These are phyloP conservation scores for Sitophilus oryzae DNA, from an alignment of 1,140 invertebrate genomes.

Conservation along the genomic window DNA sequence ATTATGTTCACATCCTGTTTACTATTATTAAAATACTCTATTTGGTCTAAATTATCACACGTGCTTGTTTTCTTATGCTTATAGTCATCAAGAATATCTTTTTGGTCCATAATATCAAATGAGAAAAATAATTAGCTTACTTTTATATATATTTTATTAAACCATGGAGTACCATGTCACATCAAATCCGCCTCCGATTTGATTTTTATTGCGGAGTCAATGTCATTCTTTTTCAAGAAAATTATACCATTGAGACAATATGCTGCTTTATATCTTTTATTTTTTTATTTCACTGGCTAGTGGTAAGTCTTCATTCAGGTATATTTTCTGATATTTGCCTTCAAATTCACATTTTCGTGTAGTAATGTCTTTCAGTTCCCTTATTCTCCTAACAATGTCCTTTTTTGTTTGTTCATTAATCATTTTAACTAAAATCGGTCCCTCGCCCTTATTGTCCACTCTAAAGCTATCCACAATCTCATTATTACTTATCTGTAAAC, in stretches of 20 bases:
- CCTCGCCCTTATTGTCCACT: background rate
- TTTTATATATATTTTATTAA: no score
- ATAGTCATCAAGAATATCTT: no score
- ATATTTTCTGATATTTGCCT: constrained; percentile 9
- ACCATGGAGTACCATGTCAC: no score
- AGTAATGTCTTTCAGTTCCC: constrained; percentile 1
- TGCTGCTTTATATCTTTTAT: background rate
- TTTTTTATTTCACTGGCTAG: background rate
- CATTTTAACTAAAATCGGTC: constrained; percentile 5
- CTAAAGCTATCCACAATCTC: background rate
- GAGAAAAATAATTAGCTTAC: no score
- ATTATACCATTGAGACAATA: constrained; percentile 5
- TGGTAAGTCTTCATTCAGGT: constrained; percentile 9
- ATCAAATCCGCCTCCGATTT: background rate
- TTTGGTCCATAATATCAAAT: no score
- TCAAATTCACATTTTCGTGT: constrained; percentile 3
- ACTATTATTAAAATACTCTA: no score
- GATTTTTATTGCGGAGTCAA: background rate
- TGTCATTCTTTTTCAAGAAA: constrained; percentile 5
- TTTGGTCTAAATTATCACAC: no score
- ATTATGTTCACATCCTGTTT: constrained; percentile 1
- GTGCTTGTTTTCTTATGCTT: no score
- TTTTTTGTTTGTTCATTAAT: constrained; percentile 1
- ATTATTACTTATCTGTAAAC: background rate
- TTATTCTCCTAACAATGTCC: constrained; percentile 5